Conservation (phyloP, 1,140 invertebrate species). For the Catajapyx aquilonaris region DNA sequence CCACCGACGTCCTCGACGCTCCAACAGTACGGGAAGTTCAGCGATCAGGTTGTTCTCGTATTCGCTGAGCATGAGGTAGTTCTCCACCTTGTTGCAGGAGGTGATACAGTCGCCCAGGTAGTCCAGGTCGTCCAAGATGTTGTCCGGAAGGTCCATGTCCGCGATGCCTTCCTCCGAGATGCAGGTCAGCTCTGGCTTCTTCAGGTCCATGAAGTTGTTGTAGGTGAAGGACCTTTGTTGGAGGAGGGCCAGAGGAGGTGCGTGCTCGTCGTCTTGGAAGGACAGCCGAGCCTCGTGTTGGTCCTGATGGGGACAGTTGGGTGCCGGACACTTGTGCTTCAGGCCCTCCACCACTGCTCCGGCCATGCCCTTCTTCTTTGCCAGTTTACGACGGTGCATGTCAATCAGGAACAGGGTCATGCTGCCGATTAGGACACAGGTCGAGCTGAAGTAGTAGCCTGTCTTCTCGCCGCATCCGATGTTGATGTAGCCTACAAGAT, state of each 20-base stretch:
- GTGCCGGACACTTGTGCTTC: conserved; percentile 29
- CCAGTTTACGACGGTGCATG: conserved; percentile 43
- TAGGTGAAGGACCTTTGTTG: conserved; percentile 1
- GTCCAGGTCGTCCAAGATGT: conserved; percentile 55
- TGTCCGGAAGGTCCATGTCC: conserved; percentile 61
- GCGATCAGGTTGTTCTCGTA: conserved; percentile 69
- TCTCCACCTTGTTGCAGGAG: conserved; percentile 71
- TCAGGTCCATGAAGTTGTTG: conserved; percentile 9
- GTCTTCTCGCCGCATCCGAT: conserved; percentile 44
- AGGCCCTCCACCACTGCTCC: conserved; percentile 33
- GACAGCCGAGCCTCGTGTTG: conserved; percentile 32
- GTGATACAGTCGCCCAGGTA: conserved; percentile 69
- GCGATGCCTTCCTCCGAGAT: conserved; percentile 71
- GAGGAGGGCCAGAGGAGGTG: neutral
- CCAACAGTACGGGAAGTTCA: conserved; percentile 41
- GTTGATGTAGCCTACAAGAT: conserved; percentile 48
- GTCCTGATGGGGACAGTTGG: conserved; percentile 29
- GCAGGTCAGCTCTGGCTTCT: conserved; percentile 56
- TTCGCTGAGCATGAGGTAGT: conserved; percentile 67
- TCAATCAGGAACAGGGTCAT: conserved; percentile 58
- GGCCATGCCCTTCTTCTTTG: conserved; percentile 38
- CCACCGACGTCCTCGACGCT: conserved; percentile 42
- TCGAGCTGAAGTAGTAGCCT: conserved; percentile 62
- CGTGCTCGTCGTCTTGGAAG: conserved; percentile 7
- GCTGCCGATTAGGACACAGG: conserved; percentile 49